Base-by-base conservation (phyloP, 2,797 vertebrate genomes). In the Ptychadena robeensis region DNA sequence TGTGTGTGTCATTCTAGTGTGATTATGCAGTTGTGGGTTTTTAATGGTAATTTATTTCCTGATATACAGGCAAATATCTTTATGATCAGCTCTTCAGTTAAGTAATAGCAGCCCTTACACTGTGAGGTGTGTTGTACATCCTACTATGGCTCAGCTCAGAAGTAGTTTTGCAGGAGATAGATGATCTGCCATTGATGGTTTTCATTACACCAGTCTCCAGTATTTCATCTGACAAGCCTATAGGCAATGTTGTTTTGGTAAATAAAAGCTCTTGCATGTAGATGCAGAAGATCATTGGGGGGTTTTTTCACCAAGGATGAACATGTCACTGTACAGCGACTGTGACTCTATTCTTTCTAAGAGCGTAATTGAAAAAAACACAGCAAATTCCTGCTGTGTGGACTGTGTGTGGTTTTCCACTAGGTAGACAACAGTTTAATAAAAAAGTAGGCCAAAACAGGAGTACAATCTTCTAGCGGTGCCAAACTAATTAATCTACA, bases 401-500 rank as follows among this genome's bases (percentile, higher is more conserved):
- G 78, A 10, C 66, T 34, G 48, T 63, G 44, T 74, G 44, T 68
- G 65, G 57, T 57, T 75, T 75, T 85, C 64, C 31, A 75, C 77
- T 44, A 80, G n/a, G 72, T 85, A 80, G 64, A 80, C 64, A 85
- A 76, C 67, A 76, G 86, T 86, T 89, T 69, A 85, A 86, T 74
- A 85, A 64, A 86, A 88, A 88, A 38, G 87, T 87, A 88, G 89
- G 85, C 84, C 88, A 82, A 84, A 89, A 66, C 86, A 82, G 86
- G 80, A 88, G 80, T 74, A 86, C 85, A 77, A 44, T 61, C 63
- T 82, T 87, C 79, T 85, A 86, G 69, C 30, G 80, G 57, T 87
- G 86, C 86, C 83, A 88, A 83, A 85, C 85, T 86, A 86, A 85
- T 91, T 90, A 88, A 87, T 91, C 88, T 85, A 86, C 87, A 93